phyloP scores from a whole-genome alignment of 2,888 invertebrate genomes.

The Caenorhabditis uteleia region DNA sequence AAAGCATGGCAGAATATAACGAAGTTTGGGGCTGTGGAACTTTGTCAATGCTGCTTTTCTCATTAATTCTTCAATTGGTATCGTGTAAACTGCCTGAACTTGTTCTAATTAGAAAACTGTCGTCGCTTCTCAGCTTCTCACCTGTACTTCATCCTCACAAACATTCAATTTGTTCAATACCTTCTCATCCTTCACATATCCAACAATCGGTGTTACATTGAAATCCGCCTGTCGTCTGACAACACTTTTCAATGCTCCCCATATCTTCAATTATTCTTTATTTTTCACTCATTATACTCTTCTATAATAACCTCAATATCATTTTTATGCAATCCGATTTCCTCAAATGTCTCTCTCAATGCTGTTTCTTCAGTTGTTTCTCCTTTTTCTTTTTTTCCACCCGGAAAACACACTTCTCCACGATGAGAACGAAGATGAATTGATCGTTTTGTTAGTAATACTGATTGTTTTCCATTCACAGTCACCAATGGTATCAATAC shows the following conservation, averaged over 20 bases:
- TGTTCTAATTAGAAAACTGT: no score
- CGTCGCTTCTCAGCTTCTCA: slow-evolving; percentile 7
- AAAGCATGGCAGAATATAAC: slow-evolving; percentile 51
- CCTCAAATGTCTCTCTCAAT: slow-evolving; percentile 58
- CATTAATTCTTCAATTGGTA: slow-evolving; percentile 50
- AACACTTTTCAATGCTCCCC: slow-evolving; percentile 49
- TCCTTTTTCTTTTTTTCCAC: slow-evolving; percentile 56
- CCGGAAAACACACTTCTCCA: slow-evolving; percentile 66
- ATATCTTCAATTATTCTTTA: slow-evolving; percentile 17
- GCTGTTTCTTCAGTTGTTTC: slow-evolving; percentile 57
- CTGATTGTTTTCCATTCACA: slow-evolving; percentile 20
- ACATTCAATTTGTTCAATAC: slow-evolving; percentile 27
- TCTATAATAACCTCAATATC: slow-evolving; percentile 32
- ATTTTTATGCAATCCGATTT: slow-evolving; percentile 46
- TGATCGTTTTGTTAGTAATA: slow-evolving; percentile 57
- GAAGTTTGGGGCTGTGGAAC: slow-evolving; percentile 36
- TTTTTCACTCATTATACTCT: no score
- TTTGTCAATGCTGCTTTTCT: slow-evolving; percentile 40
- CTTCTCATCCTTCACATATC: slow-evolving; percentile 21
- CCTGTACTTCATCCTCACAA: slow-evolving; percentile 34
- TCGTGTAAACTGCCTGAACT: slow-evolving; percentile 47
- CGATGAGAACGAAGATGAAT: slow-evolving; percentile 56
- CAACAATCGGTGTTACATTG: slow-evolving; percentile 51
- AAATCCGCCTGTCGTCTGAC: slow-evolving; percentile 38
- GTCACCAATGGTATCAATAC: slow-evolving; percentile 50